Percentiles rank a stretch among this genome's conserved stretches.
Evolutionary conservation across 1,140 invertebrate genomes (phyloP).

Genomic region (Alviniconcha marisindica): DNA sequence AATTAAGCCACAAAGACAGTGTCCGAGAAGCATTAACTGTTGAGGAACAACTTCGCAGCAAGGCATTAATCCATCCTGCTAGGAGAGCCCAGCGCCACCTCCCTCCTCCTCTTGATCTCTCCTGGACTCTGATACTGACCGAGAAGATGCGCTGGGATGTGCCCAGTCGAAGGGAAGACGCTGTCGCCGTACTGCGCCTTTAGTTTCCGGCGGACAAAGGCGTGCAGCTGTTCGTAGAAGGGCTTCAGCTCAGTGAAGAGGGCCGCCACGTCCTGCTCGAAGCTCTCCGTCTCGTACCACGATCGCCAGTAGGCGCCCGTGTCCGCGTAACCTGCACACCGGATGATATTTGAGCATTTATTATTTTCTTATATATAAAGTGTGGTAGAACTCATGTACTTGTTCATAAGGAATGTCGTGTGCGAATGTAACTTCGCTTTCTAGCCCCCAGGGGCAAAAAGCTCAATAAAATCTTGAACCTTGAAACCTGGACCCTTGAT

Average conservation of each 20-base stretch:
- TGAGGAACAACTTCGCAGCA: not conserved
- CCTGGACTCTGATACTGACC: slow-evolving; percentile 75
- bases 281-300: slow-evolving; percentile 68
- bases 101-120: too few species aligned
- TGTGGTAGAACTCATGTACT: too few species aligned
- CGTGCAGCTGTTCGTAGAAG: slow-evolving; percentile 91
- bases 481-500: too few species aligned
- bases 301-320: slow-evolving; percentile 64
- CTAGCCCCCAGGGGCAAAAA: too few species aligned
- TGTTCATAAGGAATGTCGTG: too few species aligned
- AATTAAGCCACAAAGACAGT: too few species aligned
- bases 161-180: slow-evolving; percentile 67
- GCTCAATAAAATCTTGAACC: too few species aligned
- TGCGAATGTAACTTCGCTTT: too few species aligned
- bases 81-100: too few species aligned
- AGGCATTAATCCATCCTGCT: too few species aligned
- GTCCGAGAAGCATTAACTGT: not conserved
- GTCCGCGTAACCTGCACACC: slow-evolving; percentile 58
- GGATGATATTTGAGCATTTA: too few species aligned
- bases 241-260: slow-evolving; percentile 91
- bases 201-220: slow-evolving; percentile 90
- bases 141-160: slow-evolving; percentile 77
- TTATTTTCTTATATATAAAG: too few species aligned
- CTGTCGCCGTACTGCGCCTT: slow-evolving; percentile 79
- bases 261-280: slow-evolving; percentile 82